These are phyloP conservation scores for Leptogaster cylindrica DNA, from an alignment of 2,888 invertebrate genomes.

Conservation along the genomic window DNA sequence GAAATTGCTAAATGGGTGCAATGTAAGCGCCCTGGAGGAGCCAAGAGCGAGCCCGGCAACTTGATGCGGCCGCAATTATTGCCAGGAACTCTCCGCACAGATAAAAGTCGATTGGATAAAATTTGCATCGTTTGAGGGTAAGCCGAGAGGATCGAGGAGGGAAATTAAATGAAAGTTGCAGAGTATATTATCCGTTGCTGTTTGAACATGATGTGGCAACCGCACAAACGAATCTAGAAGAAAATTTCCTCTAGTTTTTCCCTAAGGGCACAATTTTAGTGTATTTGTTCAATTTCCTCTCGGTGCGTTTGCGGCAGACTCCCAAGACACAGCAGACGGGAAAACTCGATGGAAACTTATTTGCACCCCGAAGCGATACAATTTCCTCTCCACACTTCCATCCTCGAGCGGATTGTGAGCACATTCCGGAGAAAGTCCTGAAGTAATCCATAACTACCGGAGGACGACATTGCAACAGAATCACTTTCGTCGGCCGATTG, in stretches of 20 bases:
- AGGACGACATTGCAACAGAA: too few species aligned
- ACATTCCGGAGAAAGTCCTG: too few species aligned
- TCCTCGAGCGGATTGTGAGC: too few species aligned
- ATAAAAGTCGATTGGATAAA: conserved; percentile 30
- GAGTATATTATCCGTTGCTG: conserved; percentile 9
- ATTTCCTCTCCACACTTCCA: conserved; percentile 33
- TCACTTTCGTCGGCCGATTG: too few species aligned
- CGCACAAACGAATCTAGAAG: too few species aligned
- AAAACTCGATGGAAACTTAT: conserved; percentile 35
- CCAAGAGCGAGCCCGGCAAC: background rate
- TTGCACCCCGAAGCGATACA: conserved; percentile 25
- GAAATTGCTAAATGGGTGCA: conserved; percentile 32
- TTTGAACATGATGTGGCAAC: too few species aligned
- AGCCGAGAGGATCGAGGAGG: too few species aligned
- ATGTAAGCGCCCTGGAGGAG: background rate
- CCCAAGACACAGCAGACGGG: too few species aligned
- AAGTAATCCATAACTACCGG: too few species aligned
- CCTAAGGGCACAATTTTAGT: conserved; percentile 23
- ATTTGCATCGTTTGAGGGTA: conserved; percentile 10
- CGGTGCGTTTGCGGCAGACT: too few species aligned
- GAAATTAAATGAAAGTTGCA: conserved; percentile 35
- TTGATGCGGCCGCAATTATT: conserved; percentile 3
- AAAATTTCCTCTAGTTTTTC: conserved; percentile 23
- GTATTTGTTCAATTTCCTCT: conserved; percentile 21
- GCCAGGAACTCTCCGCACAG: conserved; percentile 1